A percentile compares a stretch with the other conserved stretches of the same genome.
These are phyloP conservation scores for Vanessa atalanta DNA, from an alignment of 1,140 invertebrate species.

Conservation along the genomic window DNA sequence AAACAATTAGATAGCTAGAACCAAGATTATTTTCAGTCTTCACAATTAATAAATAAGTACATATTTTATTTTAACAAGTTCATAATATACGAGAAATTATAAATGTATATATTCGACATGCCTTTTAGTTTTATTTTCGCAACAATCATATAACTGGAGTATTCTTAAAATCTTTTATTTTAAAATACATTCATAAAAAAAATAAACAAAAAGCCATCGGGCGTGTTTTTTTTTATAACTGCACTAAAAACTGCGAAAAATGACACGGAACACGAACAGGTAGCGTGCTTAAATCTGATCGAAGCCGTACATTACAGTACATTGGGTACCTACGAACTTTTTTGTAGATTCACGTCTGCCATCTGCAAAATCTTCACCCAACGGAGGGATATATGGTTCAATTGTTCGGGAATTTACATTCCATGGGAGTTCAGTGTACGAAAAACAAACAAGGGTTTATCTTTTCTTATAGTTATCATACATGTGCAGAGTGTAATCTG, in stretches of 20 bases:
- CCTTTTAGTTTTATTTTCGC: neutral
- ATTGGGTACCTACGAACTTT: slow-evolving; percentile 37
- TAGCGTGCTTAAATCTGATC: slow-evolving; percentile 45
- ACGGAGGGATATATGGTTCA: slow-evolving; percentile 47
- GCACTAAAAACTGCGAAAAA: slow-evolving; percentile 31
- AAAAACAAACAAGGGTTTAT: slow-evolving; percentile 42
- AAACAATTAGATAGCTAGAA: too few relatives aligned
- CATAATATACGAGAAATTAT: too few relatives aligned
- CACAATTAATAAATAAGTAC: too few relatives aligned
- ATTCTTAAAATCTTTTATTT: neutral
- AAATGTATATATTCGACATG: too few relatives aligned
- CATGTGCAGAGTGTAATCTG: slow-evolving; percentile 46
- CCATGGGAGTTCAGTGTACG: slow-evolving; percentile 44
- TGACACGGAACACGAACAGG: slow-evolving; percentile 39
- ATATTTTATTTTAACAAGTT: too few relatives aligned
- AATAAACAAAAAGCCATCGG: neutral
- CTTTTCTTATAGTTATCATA: slow-evolving; percentile 47
- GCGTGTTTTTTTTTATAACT: slow-evolving; percentile 25
- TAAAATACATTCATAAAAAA: neutral
- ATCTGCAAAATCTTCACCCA: slow-evolving; percentile 45
- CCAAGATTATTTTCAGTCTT: too few relatives aligned
- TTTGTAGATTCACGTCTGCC: slow-evolving; percentile 40
- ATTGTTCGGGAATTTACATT: slow-evolving; percentile 44
- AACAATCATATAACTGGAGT: neutral
- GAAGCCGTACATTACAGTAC: slow-evolving; percentile 43